phyloP scores from a whole-genome alignment of 2,888 invertebrate genomes.

The Baccha elongata region DNA sequence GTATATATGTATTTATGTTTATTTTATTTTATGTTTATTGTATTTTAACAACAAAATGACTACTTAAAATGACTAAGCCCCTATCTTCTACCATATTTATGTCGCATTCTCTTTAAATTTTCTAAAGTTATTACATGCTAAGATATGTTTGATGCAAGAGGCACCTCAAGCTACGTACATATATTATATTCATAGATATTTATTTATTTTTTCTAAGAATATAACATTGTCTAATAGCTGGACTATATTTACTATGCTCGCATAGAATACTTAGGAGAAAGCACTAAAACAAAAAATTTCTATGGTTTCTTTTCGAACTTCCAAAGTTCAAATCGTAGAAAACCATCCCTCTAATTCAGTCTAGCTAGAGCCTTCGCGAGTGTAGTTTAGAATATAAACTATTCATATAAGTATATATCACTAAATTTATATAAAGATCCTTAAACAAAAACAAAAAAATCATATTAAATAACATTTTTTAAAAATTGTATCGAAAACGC shows the following conservation, averaged over 20 bases:
- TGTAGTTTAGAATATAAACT: slow-evolving; percentile 46
- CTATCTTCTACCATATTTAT: slow-evolving; percentile 26
- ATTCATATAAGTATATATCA: background rate
- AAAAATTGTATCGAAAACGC: background rate
- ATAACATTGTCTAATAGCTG: slow-evolving; percentile 52
- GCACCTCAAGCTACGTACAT: no score
- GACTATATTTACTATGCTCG: slow-evolving; percentile 63
- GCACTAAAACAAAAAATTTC: slow-evolving; percentile 74
- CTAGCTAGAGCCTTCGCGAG: slow-evolving; percentile 77
- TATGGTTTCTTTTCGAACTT: slow-evolving; percentile 79
- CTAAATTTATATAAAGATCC: background rate
- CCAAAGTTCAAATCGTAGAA: slow-evolving; percentile 78
- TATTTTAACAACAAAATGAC: slow-evolving; percentile 29
- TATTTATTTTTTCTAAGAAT: slow-evolving; percentile 24
- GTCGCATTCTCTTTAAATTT: slow-evolving; percentile 24
- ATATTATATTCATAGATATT: background rate
- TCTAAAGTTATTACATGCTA: slow-evolving; percentile 19
- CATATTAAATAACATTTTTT: background rate
- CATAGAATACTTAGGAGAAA: slow-evolving; percentile 68
- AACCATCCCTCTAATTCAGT: slow-evolving; percentile 80
- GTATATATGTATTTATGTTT: no score
- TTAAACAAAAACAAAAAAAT: background rate
- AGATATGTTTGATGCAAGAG: background rate
- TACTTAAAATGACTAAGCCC: slow-evolving; percentile 47
- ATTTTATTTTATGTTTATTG: no score